A percentile compares a stretch with the other conserved stretches of the same genome.
These are phyloP conservation scores for Neodiprion fabricii DNA, from an alignment of 1,140 invertebrate species.

Conservation along the genomic window DNA sequence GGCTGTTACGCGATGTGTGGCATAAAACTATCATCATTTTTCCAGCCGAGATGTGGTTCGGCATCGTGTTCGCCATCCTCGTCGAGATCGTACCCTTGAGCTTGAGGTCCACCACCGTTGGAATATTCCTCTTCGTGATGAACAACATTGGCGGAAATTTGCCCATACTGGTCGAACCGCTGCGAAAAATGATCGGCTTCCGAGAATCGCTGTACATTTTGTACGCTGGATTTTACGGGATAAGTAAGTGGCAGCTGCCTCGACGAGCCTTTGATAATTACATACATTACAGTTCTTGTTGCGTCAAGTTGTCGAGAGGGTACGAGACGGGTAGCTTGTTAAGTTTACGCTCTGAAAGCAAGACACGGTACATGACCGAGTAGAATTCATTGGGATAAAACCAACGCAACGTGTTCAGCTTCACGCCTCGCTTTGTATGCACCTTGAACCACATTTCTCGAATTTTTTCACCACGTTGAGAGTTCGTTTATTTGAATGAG, in stretches of 20 bases:
- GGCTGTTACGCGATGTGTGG: neutral
- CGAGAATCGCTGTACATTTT: conserved; percentile 83
- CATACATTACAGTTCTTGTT: neutral
- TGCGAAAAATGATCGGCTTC: conserved; percentile 81
- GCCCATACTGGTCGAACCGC: conserved; percentile 85
- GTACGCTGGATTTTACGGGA: conserved; percentile 83
- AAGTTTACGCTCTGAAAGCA: neutral
- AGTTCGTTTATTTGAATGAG: too few species aligned
- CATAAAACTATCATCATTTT: conserved; percentile 34
- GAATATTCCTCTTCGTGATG: conserved; percentile 88
- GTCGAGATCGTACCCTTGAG: conserved; percentile 85
- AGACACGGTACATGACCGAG: neutral
- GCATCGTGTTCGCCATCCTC: conserved; percentile 86
- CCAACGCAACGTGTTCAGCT: too few species aligned
- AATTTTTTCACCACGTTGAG: too few species aligned
- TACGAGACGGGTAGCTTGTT: too few species aligned
- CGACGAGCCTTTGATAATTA: conserved; percentile 1
- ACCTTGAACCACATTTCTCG: too few species aligned
- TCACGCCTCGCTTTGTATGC: too few species aligned
- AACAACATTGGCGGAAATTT: conserved; percentile 93
- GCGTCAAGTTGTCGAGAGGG: too few species aligned
- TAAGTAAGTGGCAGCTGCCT: conserved; percentile 70
- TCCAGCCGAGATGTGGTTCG: conserved; percentile 92
- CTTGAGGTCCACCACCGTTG: conserved; percentile 82
- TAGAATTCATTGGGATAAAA: too few species aligned